Percentiles rank a stretch among this genome's conserved stretches.
These are phyloP conservation scores for Xiphophorus birchmanni DNA, from an alignment of 2,797 vertebrate species.

Conservation along the genomic window DNA sequence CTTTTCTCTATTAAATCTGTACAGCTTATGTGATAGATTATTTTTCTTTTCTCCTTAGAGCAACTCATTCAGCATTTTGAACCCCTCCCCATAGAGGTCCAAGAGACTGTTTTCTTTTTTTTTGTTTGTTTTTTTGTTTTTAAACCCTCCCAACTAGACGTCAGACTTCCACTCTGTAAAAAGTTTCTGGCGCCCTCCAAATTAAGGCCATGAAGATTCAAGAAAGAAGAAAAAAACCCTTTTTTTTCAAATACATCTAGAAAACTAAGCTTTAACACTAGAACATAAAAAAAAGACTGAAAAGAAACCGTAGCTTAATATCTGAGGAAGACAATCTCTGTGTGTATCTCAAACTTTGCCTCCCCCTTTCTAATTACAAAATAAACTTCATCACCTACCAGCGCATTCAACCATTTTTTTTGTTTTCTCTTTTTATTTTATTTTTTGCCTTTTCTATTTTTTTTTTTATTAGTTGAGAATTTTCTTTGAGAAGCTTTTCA, in stretches of 20 bases:
- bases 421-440: conserved; percentile 9
- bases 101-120: conserved; percentile 71
- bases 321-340: conserved; percentile 93
- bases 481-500: conserved; percentile 85
- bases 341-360: conserved; percentile 84
- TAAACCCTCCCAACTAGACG: conserved; percentile 82
- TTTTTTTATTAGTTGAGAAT: conserved; percentile 74
- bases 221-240: conserved; percentile 80
- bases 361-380: conserved; percentile 83
- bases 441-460: conserved; percentile 2
- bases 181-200: conserved; percentile 94
- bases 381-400: conserved; percentile 85
- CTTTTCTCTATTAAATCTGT: conserved; percentile 93
- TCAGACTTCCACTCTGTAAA: conserved; percentile 88
- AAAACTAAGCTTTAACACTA: conserved; percentile 84
- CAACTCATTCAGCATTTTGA: conserved; percentile 83
- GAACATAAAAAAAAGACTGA: conserved; percentile 82
- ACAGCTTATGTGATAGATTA: conserved; percentile 90
- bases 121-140: conserved; percentile 5
- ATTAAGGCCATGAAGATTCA: conserved; percentile 99
- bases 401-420: conserved; percentile 83
- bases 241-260: conserved; percentile 86
- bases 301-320: conserved; percentile 90
- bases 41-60: conserved; percentile 78
- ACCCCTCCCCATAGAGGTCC: conserved; percentile 81